Base-by-base conservation (phyloP, 2,888 invertebrate genomes). In the Meteorus colon region DNA sequence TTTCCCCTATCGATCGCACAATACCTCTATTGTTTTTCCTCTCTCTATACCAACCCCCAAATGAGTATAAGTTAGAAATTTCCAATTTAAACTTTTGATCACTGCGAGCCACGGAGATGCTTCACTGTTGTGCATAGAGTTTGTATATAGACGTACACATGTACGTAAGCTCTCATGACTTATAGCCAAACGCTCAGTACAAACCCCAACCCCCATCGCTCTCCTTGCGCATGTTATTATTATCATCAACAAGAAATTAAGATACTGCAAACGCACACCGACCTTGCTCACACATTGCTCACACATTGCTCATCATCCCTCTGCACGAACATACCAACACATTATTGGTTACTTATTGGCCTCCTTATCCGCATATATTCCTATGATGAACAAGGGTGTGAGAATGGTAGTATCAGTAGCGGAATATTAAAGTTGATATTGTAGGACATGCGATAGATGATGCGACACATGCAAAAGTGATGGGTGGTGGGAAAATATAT, bases 61-160 rank as follows among this genome's bases (percentile, higher is more conserved):
- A 55, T 69, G 34, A 69, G 59, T 34, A 29, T 55, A 34, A 19
- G 55, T 69, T 55, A 19, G 55, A 55, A 72, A 72, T 65, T 48
- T 72, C 72, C 72, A 72, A 72, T 72, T 72, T 72, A 72, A 72
- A 72, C 63, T 72, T 72, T 72, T 72, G 62, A 72, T 72, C 72
- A 72, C 24, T 51, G 69, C 69, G 41, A 19, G 55, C 55, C 55
- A 51, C 69, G 69, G 69, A 59, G 69, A 55, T 34, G 59, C 55
- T 59, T 69, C 69, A 69, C 48, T 31, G 69, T 34, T 19, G 55
- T 59, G 34, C 69, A 69, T n/a, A 55, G 19, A 55, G 69, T 69
- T 69, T 59, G 16, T 37, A 31, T 31, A 55, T 19, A 55, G 19
- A 19, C 19, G 19, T 19, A 6, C n/a, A 59, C 59, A 69, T 55